These are phyloP conservation scores for Zoanthus sociatus DNA, from an alignment of 92 coral and sea anemone genomes.

Conservation along the genomic window DNA sequence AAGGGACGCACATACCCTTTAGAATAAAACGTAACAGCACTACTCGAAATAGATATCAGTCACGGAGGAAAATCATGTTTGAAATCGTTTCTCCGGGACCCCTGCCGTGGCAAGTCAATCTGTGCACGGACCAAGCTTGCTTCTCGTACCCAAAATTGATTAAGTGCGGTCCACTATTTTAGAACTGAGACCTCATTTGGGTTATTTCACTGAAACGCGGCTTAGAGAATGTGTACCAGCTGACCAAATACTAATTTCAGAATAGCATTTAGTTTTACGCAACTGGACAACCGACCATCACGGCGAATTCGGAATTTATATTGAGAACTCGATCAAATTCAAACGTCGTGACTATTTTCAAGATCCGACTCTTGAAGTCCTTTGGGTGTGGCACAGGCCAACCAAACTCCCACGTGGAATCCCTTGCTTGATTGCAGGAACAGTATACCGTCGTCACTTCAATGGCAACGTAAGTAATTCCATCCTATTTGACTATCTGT, in stretches of 20 bases:
- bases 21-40: background rate
- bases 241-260: constrained; percentile 52
- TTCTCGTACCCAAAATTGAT: background rate
- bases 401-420: constrained; percentile 58
- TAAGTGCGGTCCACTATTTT: constrained; percentile 33
- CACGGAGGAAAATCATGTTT: background rate
- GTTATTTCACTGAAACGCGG: constrained; percentile 69
- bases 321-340: constrained; percentile 45
- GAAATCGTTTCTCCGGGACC: background rate
- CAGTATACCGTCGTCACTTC: background rate
- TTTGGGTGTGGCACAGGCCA: constrained; percentile 63
- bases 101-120: background rate
- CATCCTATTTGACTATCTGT: constrained; percentile 24
- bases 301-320: constrained; percentile 61
- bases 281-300: constrained; percentile 53
- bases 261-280: constrained; percentile 51
- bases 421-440: constrained; percentile 56
- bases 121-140: background rate
- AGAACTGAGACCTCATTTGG: constrained; percentile 61
- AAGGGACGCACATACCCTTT: constrained; percentile 8
- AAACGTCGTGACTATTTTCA: constrained; percentile 50
- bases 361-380: constrained; percentile 38
- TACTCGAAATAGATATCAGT: no score
- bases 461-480: constrained; percentile 15
- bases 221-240: constrained; percentile 55